phyloP scores from a whole-genome alignment of 2,888 invertebrate genomes.

The Octonoba sinensis region DNA sequence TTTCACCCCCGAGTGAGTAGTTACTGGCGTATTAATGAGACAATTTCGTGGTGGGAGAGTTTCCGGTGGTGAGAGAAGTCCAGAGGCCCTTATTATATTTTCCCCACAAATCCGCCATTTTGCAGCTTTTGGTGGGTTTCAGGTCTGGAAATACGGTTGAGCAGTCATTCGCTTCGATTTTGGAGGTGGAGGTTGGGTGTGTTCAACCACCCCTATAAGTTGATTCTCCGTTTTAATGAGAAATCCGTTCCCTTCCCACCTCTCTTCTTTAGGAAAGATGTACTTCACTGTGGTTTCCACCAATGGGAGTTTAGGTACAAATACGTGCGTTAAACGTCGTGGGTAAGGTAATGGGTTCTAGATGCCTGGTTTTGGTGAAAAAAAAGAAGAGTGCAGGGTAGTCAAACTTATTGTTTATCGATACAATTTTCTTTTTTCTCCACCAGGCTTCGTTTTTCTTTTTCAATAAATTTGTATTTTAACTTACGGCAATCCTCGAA shows the following conservation, averaged over 20 bases:
- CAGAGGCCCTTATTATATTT: slow-evolving; percentile 8
- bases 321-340: slow-evolving; percentile 22
- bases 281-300: background rate
- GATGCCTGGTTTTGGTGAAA: background rate
- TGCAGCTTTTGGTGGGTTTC: slow-evolving; percentile 35
- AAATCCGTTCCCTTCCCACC: slow-evolving; percentile 19
- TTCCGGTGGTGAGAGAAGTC: slow-evolving; percentile 8
- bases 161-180: slow-evolving; percentile 43
- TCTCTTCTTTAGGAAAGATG: background rate
- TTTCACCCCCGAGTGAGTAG: background rate
- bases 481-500: too few species aligned
- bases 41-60: slow-evolving; percentile 17
- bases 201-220: slow-evolving; percentile 19
- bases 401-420: too few species aligned
- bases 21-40: slow-evolving; percentile 6
- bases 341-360: slow-evolving; percentile 32
- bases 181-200: slow-evolving; percentile 24
- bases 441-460: too few species aligned
- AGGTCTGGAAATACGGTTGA: slow-evolving; percentile 49
- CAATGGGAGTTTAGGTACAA: background rate
- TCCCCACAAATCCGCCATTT: slow-evolving; percentile 8
- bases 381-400: too few species aligned
- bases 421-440: too few species aligned
- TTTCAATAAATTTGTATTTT: too few species aligned
- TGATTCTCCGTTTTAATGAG: slow-evolving; percentile 44